phyloP scores from a whole-genome alignment of 2,113 vertebrate genomes.

The Ibidorhyncha struthersii region DNA sequence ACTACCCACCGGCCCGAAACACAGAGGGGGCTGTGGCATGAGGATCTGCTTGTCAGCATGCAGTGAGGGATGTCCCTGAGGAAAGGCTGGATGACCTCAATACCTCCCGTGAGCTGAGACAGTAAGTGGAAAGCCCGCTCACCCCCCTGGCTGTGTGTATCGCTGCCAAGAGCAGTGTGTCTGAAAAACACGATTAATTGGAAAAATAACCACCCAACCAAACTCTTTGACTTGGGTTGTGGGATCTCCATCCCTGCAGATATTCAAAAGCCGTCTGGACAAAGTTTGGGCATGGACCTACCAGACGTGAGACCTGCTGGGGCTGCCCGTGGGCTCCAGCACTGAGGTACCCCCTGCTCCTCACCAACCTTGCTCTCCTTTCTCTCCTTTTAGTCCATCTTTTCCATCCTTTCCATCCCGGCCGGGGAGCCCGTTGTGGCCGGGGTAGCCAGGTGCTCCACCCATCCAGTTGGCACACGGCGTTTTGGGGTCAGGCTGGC shows the following conservation, averaged over 20 bases:
- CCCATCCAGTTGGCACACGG: slow-evolving; percentile 81
- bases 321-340: background rate
- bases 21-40: background rate
- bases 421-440: slow-evolving; percentile 80
- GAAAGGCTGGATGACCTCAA: background rate
- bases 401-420: slow-evolving; percentile 81
- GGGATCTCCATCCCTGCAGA: background rate
- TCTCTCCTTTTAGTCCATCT: slow-evolving; percentile 80
- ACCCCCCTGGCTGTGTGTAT: fast-evolving
- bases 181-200: background rate
- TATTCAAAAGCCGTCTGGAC: background rate
- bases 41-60: fast-evolving
- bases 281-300: background rate
- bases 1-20: fast-evolving
- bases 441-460: slow-evolving; percentile 81
- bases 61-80: background rate
- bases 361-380: slow-evolving; percentile 80
- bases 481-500: slow-evolving; percentile 36
- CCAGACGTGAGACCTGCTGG: background rate
- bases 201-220: background rate
- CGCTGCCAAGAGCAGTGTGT: background rate
- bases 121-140: background rate
- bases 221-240: background rate
- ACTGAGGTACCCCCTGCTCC: fast-evolving
- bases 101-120: background rate